Evolutionary conservation across 1,140 invertebrate species (phyloP), one percentile per base, ranked within the genome.

Genomic region (Orchesella cincta): DNA sequence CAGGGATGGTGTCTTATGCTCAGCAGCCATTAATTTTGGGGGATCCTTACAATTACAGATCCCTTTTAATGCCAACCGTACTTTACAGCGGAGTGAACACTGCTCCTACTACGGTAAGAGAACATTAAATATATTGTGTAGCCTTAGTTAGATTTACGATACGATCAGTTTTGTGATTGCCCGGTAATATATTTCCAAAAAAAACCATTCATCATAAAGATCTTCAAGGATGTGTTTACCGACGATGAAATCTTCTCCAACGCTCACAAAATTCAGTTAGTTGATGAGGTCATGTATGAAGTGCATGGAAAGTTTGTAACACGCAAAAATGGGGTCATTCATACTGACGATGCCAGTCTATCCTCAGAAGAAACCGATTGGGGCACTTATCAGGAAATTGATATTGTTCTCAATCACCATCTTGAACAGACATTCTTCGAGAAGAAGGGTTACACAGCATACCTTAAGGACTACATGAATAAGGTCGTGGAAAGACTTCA

Each of bases 171-270:
- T n/a, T n/a, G n/a, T n/a, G n/a, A n/a, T n/a, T n/a, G n/a, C n/a
- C n/a, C n/a, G n/a, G n/a, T n/a, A n/a, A n/a, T n/a, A 20, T 39
- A 89, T 77, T 78, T 76, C 79, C 28, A 34, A 23, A 77, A 78
- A 62, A 74, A 82, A 79, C 79, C 28, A 16, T 46, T 85, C 86
- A 95, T 89, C 88, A 97, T 98, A 95, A 95, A 89, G 86, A 94
- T 98, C 87, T 97, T 91, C 89, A 97, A 97, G 88, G 95, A 97
- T 89, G 90, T 94, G 88, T 92, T 97, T 86, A 94, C 93, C 79
- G 93, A 94, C 95, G 96, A 98, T 86, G 97, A 98, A 88, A 95
- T 98, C 92, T 97, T 97, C 88, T 96, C 96, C 39, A 97, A 98
- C 87, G 93, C 94, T 20, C 97, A 95, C 86, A 97, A 93, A 88